Conservation (phyloP, 2,113 vertebrate genomes). For the Dipodomys ordii region DNA sequence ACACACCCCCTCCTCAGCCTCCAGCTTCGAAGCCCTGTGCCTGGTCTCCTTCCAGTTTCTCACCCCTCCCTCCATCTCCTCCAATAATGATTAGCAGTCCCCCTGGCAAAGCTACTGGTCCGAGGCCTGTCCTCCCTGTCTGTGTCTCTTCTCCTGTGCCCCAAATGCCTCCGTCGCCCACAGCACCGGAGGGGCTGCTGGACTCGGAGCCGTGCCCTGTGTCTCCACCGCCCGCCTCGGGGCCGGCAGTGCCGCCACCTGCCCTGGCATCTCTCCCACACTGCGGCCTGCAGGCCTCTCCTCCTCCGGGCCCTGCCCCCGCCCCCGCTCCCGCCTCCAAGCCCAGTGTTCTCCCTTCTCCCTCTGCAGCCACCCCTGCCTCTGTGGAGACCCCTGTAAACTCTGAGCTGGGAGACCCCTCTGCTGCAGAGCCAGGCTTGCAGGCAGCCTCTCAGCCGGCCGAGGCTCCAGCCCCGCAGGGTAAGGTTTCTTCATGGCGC, state of each 20-base stretch:
- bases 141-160: conserved; percentile 90
- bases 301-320: conserved; percentile 89
- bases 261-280: conserved; percentile 88
- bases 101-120: conserved; percentile 95
- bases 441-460: conserved; percentile 91
- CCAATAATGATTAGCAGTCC: conserved; percentile 99
- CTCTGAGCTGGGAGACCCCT: conserved; percentile 96
- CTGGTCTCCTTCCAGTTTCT: conserved; percentile 94
- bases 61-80: conserved; percentile 95
- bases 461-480: conserved; percentile 90
- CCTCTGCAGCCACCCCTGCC: conserved; percentile 96
- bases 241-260: conserved; percentile 86
- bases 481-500: conserved; percentile 89
- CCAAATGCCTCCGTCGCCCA: conserved; percentile 92
- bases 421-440: conserved; percentile 91
- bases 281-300: conserved; percentile 89
- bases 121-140: conserved; percentile 93
- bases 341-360: conserved; percentile 98
- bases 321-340: conserved; percentile 95
- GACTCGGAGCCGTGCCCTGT: conserved; percentile 85
- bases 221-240: conserved; percentile 89
- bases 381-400: conserved; percentile 94
- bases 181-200: conserved; percentile 88
- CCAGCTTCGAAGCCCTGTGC: conserved; percentile 90
- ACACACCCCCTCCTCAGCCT: conserved; percentile 85